Conservation (phyloP, 2,888 invertebrate species). For the Nomada ruficornis region DNA sequence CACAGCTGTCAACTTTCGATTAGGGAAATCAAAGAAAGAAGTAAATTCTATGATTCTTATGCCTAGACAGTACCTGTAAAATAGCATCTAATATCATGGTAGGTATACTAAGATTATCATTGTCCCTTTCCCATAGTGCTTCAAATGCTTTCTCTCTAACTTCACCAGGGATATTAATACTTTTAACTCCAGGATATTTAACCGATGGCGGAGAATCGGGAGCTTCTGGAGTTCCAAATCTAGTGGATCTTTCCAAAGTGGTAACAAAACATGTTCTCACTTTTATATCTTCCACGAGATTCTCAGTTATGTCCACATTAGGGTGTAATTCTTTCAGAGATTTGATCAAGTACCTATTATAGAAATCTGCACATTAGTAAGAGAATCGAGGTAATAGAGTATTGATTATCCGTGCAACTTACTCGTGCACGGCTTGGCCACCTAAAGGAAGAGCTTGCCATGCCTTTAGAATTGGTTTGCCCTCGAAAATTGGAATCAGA, state of each 20-base stretch:
- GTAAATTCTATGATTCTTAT: background rate
- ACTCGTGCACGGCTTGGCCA: constrained; percentile 89
- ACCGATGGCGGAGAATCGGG: constrained; percentile 87
- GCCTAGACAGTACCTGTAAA: constrained; percentile 85
- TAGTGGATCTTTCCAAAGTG: constrained; percentile 88
- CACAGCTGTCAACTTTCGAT: no score
- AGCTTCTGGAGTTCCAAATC: constrained; percentile 84
- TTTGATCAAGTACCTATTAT: constrained; percentile 65
- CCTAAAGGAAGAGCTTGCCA: constrained; percentile 93
- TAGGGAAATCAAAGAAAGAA: background rate
- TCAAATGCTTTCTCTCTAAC: constrained; percentile 94
- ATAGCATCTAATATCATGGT: constrained; percentile 94
- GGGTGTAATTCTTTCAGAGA: constrained; percentile 68
- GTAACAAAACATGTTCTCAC: constrained; percentile 96
- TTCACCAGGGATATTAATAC: constrained; percentile 88
- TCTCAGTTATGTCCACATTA: constrained; percentile 79
- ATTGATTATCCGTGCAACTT: constrained; percentile 81
- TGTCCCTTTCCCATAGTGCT: constrained; percentile 93
- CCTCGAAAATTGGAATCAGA: constrained; percentile 93
- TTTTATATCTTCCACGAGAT: constrained; percentile 86
- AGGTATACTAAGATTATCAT: constrained; percentile 92
- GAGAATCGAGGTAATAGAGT: background rate
- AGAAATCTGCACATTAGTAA: background rate
- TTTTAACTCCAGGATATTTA: constrained; percentile 88
- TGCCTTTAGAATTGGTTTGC: constrained; percentile 93